These are phyloP conservation scores for Cosmia trapezina DNA, from an alignment of 2,888 invertebrate species.

Conservation along the genomic window DNA sequence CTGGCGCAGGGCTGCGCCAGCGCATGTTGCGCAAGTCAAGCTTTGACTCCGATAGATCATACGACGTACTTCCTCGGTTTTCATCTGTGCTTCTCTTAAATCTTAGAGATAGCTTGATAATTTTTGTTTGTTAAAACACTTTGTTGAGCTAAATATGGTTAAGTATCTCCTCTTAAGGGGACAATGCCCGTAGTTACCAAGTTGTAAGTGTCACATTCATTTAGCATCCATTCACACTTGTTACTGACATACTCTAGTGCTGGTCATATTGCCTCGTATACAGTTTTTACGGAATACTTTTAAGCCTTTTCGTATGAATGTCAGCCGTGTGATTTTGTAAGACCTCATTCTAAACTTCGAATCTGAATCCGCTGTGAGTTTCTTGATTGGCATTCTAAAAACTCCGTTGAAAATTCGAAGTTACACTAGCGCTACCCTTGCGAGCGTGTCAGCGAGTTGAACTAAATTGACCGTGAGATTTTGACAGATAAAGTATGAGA, in stretches of 20 bases:
- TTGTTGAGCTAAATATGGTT: neutral
- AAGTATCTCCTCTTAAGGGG: neutral
- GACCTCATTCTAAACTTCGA: too few relatives aligned
- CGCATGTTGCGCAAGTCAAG: slow-evolving; percentile 55
- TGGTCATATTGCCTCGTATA: neutral
- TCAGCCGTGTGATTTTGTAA: too few relatives aligned
- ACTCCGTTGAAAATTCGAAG: too few relatives aligned
- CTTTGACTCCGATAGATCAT: slow-evolving; percentile 62
- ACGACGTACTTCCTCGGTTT: slow-evolving; percentile 51
- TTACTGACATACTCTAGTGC: neutral
- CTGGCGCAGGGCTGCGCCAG: slow-evolving; percentile 58
- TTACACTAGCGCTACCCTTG: too few relatives aligned
- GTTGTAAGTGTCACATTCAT: slow-evolving; percentile 3
- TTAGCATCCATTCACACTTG: neutral
- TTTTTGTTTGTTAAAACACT: neutral
- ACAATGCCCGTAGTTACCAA: neutral
- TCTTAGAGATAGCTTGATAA: neutral
- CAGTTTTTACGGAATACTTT: neutral
- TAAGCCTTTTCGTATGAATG: neutral
- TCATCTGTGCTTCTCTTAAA: slow-evolving; percentile 8
- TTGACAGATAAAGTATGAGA: too few relatives aligned
- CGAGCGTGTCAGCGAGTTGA: too few relatives aligned
- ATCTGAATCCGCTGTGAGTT: too few relatives aligned
- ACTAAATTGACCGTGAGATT: too few relatives aligned
- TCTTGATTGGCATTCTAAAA: too few relatives aligned